Conservation (phyloP, 1,140 invertebrate species). For the Bombus cullumanus region DNA sequence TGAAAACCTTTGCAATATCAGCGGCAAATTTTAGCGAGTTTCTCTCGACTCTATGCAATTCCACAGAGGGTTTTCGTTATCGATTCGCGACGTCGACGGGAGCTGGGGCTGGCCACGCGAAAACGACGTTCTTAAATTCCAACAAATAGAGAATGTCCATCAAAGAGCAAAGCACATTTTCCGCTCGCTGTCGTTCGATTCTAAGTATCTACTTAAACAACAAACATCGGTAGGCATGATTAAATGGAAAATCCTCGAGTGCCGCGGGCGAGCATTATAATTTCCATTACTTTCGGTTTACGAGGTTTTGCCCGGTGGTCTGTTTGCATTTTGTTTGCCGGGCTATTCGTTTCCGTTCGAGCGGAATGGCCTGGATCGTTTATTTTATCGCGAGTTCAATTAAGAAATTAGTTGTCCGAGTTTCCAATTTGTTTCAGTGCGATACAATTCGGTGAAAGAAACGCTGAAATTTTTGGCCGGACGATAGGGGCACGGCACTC, state of each 20-base stretch:
- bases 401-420: no score
- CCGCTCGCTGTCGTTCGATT: background rate
- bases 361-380: no score
- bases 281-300: no score
- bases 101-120: slow-evolving; percentile 35
- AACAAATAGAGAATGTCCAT: slow-evolving; percentile 19
- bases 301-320: no score
- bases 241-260: slow-evolving; percentile 21
- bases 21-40: background rate
- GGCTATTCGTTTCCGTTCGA: no score
- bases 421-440: no score
- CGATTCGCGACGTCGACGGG: background rate
- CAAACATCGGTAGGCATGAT: background rate
- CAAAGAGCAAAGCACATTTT: background rate
- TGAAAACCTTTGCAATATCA: background rate
- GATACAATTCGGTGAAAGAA: background rate
- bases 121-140: slow-evolving; percentile 15
- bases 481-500: background rate
- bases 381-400: no score
- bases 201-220: slow-evolving; percentile 17
- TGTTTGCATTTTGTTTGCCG: no score
- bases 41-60: background rate
- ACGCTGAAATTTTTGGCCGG: background rate
- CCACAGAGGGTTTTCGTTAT: background rate
- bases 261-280: background rate